Conservation (phyloP, 2,888 invertebrate genomes). For the Cephonodes hylas region DNA sequence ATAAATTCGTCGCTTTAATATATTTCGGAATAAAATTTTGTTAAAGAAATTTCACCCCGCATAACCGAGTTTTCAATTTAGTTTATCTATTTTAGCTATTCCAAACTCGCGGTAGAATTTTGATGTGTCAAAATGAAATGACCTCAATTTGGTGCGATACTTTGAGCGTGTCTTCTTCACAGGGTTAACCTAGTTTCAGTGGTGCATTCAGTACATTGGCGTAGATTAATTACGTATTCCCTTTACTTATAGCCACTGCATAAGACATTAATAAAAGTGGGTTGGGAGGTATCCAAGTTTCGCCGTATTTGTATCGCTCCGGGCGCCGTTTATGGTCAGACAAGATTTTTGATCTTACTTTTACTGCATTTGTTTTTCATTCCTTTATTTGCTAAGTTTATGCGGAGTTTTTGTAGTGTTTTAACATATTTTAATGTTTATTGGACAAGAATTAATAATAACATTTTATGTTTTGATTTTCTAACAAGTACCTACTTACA, state of each 20-base stretch:
- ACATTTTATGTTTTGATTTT: not conserved
- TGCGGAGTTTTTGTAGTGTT: not conserved
- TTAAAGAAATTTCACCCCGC: not conserved
- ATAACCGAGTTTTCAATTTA: not conserved
- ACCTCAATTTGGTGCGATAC: conserved; percentile 24
- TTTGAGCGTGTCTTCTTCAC: conserved; percentile 43
- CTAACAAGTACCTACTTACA: no score
- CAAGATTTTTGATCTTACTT: conserved; percentile 25
- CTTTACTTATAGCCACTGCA: conserved; percentile 50
- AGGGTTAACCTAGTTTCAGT: conserved; percentile 49
- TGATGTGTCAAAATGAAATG: conserved; percentile 9
- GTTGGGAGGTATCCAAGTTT: conserved; percentile 54
- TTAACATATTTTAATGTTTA: not conserved
- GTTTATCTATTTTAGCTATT: conserved; percentile 9
- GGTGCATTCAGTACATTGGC: conserved; percentile 26
- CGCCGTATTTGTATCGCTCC: conserved; percentile 19
- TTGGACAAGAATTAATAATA: not conserved
- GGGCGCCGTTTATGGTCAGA: conserved; percentile 27
- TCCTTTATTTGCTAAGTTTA: not conserved
- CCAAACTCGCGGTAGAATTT: conserved; percentile 8
- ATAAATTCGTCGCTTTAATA: not conserved
- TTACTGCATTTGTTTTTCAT: conserved; percentile 14
- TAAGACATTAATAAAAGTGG: conserved; percentile 51
- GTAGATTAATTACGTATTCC: conserved; percentile 57
- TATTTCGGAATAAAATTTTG: not conserved